Conservation (phyloP, 2,888 invertebrate species). For the Eulithis testata region DNA sequence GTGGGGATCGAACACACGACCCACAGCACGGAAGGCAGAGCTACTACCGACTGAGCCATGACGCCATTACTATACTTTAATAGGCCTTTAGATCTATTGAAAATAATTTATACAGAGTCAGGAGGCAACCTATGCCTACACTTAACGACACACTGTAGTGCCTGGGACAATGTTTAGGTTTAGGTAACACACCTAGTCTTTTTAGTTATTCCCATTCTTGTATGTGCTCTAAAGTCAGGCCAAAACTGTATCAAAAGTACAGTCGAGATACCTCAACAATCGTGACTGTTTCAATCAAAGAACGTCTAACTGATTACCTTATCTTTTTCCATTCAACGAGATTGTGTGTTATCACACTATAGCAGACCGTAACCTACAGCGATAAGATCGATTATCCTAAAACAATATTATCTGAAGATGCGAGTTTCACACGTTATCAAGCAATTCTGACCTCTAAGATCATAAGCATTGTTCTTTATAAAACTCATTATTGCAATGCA, state of each 20-base stretch:
- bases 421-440: conserved; percentile 19
- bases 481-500: conserved; percentile 14
- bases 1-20: too few relatives aligned
- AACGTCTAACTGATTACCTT: conserved; percentile 7
- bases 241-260: conserved; percentile 18
- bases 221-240: too few relatives aligned
- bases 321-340: conserved; percentile 13
- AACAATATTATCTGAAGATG: conserved; percentile 32
- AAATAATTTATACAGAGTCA: too few relatives aligned
- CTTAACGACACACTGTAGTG: too few relatives aligned
- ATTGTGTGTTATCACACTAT: conserved; percentile 17
- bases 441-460: conserved; percentile 24
- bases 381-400: conserved; percentile 28
- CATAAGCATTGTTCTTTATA: conserved; percentile 25
- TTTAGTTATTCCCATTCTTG: too few relatives aligned
- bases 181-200: too few relatives aligned
- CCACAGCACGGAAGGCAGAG: too few relatives aligned
- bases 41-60: too few relatives aligned
- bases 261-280: neutral
- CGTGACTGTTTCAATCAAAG: neutral
- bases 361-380: conserved; percentile 9
- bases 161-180: too few relatives aligned
- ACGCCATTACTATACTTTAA: too few relatives aligned
- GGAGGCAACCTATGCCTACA: too few relatives aligned
- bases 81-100: too few relatives aligned